Evolutionary conservation across 1,140 invertebrate genomes (phyloP), one percentile per base, ranked within the genome.

Genomic region (Orchestia grillus): DNA sequence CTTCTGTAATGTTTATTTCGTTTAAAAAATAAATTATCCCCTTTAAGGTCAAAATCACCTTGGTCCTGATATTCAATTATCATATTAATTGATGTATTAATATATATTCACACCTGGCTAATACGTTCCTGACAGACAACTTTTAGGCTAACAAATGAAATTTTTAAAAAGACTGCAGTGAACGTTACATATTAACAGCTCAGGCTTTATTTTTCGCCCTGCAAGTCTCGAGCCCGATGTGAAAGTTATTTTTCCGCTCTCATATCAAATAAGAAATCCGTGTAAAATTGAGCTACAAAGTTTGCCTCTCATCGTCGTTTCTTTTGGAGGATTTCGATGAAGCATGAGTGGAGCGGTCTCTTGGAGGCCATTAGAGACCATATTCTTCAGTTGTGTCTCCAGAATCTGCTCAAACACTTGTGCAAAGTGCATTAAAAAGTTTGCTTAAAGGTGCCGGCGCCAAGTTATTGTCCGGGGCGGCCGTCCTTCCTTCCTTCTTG

Each of bases 401-500:
- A 44, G 43, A 45, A 94, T 94, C 43, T 94, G 92, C 92, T 94
- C 92, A 94, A 94, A 94, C 92, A 94, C 92, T 94, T 94, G 43
- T 45, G 92, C 44, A 94, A 94, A 94, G 92, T 94, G 92, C 92
- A 94, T 94, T 94, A 94, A 94, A 45, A 94, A 94, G 92, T 94
- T 94, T 94, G 92, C 92, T 44, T 94, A 40, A 94, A 94, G 92
- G 92, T 94, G 92, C 92, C 92, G 43, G 43, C 36, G 11, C 44
- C 41, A 94, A 94, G 92, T 94, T 94, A 94, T 94, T 94, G 92
- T 94, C 92, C 44, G 92, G 44, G 47, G 44, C 88, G 88, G 62
- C 28, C 62, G 62, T 77, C 62, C 62, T 77, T 77, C 47, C 47
- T 53, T 53, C 47, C 47, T 53, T 53, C 19, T 19, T 53, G 47